These are phyloP conservation scores for Hypercompe scribonia DNA, from an alignment of 2,888 invertebrate species.

Conservation along the genomic window DNA sequence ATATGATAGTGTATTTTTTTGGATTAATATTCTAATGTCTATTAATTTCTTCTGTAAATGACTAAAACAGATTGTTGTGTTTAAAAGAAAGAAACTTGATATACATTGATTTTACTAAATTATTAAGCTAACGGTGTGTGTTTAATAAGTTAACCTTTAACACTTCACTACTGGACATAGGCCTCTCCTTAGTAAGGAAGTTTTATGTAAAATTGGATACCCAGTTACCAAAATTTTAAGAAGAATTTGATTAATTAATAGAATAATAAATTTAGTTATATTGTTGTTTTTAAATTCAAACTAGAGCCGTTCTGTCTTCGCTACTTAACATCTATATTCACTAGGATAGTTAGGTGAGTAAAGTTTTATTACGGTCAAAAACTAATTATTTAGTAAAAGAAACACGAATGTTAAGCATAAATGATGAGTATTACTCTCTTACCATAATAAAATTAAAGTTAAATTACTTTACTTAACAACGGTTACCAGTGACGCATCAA, in stretches of 20 bases:
- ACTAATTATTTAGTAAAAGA: neutral
- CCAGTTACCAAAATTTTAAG: no score
- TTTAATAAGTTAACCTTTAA: no score
- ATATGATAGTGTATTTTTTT: neutral
- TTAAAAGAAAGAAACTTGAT: neutral
- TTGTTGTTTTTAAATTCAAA: neutral
- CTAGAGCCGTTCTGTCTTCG: no score
- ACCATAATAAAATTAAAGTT: constrained; percentile 15
- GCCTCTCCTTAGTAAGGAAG: no score
- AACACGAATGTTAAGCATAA: neutral
- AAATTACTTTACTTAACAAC: constrained; percentile 16
- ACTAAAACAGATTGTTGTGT: neutral
- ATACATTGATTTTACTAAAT: no score
- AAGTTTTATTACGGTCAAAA: no score
- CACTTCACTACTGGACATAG: no score
- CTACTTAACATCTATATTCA: no score
- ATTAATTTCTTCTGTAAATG: neutral
- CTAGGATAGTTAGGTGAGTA: no score
- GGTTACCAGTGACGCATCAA: constrained; percentile 31
- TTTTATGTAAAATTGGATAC: no score
- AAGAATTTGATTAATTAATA: neutral
- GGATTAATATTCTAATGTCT: neutral
- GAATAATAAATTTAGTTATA: neutral
- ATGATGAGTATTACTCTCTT: constrained; percentile 7
- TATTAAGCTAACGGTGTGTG: no score